A percentile compares a stretch with the other conserved stretches of the same genome.
These are phyloP conservation scores for Melanocharis versteri DNA, from an alignment of 2,113 vertebrate genomes.

Conservation along the genomic window DNA sequence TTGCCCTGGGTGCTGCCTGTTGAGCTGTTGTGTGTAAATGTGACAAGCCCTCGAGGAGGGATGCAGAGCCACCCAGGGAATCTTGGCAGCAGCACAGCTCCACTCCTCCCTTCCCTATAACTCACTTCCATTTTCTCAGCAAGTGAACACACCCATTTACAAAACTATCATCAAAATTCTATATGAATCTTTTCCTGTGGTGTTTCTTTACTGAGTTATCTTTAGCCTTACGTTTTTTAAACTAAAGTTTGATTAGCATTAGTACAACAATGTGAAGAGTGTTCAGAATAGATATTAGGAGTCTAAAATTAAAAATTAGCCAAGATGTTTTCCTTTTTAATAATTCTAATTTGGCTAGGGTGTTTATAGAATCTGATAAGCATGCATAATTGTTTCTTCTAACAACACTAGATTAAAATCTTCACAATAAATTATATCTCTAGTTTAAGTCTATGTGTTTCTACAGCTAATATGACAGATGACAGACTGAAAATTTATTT, in stretches of 20 bases:
- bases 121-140: neutral
- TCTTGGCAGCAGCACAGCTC: neutral
- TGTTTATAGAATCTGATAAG: neutral
- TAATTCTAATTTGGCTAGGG: neutral
- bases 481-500: neutral
- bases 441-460: neutral
- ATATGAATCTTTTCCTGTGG: neutral
- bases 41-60: fast-evolving
- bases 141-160: neutral
- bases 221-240: neutral
- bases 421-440: neutral
- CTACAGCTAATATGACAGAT: neutral
- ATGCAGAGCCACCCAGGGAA: fast-evolving
- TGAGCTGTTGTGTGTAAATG: neutral
- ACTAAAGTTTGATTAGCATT: neutral
- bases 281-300: neutral
- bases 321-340: neutral
- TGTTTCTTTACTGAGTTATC: neutral
- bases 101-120: neutral
- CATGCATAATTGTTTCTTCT: neutral
- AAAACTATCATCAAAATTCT: neutral
- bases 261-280: neutral
- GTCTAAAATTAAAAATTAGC: neutral
- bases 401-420: neutral
- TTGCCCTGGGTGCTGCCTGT: neutral